Evolutionary conservation across 2,113 vertebrate species (phyloP), one percentile per base, ranked within the genome.

Genomic region (Callithrix jacchus): DNA sequence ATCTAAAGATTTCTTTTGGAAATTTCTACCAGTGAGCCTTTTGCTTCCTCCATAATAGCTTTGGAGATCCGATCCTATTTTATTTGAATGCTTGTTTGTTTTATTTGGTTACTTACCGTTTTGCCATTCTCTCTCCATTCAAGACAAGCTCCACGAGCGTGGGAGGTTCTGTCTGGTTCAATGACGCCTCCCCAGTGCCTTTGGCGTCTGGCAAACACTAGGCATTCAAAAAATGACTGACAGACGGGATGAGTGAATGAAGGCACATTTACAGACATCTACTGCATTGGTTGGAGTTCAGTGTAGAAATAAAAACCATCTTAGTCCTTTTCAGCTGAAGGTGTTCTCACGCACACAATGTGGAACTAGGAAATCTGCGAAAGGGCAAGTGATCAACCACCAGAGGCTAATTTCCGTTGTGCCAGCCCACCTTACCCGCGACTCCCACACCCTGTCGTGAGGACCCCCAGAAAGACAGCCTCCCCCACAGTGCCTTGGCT

Each of bases 401-500:
- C 0, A 6, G 17, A 32, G 42, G 52, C 68, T 42, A 27, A 30
- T 74, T 52, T 82, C 76, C 32, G 32, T 71, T 4, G 1, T 6
- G 8, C 49, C 45, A 32, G 87, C 73, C 21, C 37, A 2, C 8
- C 54, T 73, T 68, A 20, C 6, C 64, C 21, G 32, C 35, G 11
- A 1, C 13, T 27, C 37, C 71, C 23, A 8, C 35, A 17, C 20
- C 8, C 45, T 47, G 64, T 8, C 10, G 52, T 0, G 1, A 12
- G 87, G 68, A 7, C 20, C 82, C 86, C 11, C 58, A 54, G 13
- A 66, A 84, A 16, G 49, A 6, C 40, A 18, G 68, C 14, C 45
- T 40, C 40, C 45, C 18, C 4, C 86, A 14, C 3, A 0, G n/a
- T 0, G 1, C 47, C 80, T 37, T 10, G 2, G 0, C 14, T 20